These are phyloP conservation scores for Stegastes partitus DNA, from an alignment of 2,113 vertebrate species.

Conservation along the genomic window DNA sequence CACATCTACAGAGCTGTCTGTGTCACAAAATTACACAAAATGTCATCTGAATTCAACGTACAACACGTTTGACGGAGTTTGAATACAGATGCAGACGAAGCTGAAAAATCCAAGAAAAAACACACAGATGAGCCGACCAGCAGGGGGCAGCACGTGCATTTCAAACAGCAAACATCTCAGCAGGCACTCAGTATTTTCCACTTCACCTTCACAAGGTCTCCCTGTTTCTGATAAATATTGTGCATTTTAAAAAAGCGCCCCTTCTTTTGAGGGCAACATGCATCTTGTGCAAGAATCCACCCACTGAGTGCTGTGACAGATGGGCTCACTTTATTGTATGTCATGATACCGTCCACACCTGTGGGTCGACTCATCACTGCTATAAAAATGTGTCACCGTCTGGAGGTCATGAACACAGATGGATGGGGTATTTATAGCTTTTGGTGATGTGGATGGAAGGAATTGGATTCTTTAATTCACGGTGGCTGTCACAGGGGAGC, in stretches of 20 bases:
- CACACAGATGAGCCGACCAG: constrained; percentile 29
- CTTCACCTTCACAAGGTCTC: constrained; percentile 68
- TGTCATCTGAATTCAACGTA: no score
- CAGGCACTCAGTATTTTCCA: constrained; percentile 3
- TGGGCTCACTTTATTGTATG: not conserved
- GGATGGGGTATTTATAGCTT: constrained; percentile 48
- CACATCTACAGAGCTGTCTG: no score
- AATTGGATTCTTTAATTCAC: constrained; percentile 43
- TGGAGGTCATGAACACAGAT: constrained; percentile 43
- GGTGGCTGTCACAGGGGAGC: not conserved
- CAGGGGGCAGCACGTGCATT: constrained; percentile 69
- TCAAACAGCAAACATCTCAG: not conserved
- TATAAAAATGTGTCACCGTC: constrained; percentile 21
- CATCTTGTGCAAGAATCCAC: not conserved
- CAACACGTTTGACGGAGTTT: no score
- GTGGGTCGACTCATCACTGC: constrained; percentile 15
- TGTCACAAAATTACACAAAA: no score
- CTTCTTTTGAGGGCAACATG: not conserved
- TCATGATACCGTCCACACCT: constrained; percentile 1
- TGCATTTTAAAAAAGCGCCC: not conserved
- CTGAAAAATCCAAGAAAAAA: not conserved
- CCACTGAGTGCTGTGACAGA: not conserved
- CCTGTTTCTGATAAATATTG: not conserved
- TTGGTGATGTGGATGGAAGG: not conserved
- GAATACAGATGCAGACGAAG: not conserved